phyloP scores from a whole-genome alignment of 2,797 vertebrate genomes.

The Emydoidea blandingii region DNA sequence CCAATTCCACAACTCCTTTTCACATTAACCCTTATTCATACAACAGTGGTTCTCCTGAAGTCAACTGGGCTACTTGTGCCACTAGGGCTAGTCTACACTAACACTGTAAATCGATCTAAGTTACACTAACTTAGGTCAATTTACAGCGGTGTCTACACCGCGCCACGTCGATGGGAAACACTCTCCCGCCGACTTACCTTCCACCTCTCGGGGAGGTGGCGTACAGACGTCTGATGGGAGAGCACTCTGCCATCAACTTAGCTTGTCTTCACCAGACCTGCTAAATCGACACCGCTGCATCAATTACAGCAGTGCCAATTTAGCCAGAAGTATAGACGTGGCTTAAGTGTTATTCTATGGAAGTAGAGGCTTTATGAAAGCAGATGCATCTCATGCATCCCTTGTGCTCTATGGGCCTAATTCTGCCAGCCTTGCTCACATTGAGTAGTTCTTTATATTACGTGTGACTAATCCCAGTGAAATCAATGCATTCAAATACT shows the following conservation, averaged over 20 bases:
- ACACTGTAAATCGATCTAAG: no score
- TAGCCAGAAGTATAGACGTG: neutral
- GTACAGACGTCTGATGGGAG: no score
- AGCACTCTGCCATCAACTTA: no score
- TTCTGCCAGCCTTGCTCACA: neutral
- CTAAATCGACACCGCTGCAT: no score
- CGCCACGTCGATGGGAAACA: no score
- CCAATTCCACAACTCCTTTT: neutral
- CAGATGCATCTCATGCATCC: neutral
- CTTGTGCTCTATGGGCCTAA: neutral
- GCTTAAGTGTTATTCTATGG: neutral
- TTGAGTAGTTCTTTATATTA: neutral
- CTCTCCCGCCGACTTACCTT: no score
- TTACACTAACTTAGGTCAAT: no score
- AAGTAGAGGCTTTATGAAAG: neutral
- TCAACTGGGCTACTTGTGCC: neutral
- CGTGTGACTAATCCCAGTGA: neutral
- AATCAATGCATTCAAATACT: neutral
- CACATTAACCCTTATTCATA: slow-evolving; percentile 9
- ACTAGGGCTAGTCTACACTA: no score
- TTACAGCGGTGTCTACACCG: no score
- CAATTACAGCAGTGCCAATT: neutral
- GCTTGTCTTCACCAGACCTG: no score
- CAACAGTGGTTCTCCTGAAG: slow-evolving; percentile 22
- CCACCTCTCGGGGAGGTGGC: no score